Evolutionary conservation across 2,113 vertebrate species (phyloP), one percentile per base, ranked within the genome.

Genomic region (Plecturocebus donacophilus): DNA sequence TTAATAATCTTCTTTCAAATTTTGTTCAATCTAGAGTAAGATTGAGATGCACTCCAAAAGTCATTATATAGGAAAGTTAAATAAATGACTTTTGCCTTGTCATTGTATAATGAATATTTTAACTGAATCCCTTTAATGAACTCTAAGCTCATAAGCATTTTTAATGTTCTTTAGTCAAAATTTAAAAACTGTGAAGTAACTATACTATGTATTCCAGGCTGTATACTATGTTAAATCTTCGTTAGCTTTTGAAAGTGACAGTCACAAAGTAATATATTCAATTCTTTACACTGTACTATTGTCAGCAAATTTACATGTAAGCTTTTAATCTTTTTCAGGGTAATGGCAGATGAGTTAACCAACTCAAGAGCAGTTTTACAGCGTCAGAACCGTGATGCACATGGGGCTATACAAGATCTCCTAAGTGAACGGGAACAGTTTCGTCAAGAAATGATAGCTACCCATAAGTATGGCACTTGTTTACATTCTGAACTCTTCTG

Each of bases 331-430:
- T 97, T 87, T 91, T 98, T 23, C 98, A 99, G 99, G 96, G 99
- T 99, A 21, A 99, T 99, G 99, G 99, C 99, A n/a, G 99, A 99
- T 90, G 99, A 99, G 94, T 96, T 99, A 95, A 99, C 99, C 35
- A 99, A 99, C 47, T 98, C 99, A 97, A 99, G 99, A 98, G 98
- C 99, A 70, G 97, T 98, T 97, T 98, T 99, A 30, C 99, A 99
- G 97, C 99, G 99, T 45, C 99, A 99, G 81, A 99, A 98, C 77
- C 99, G 99, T 87, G 99, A 99, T 66, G 99, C 99, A 14, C 99
- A 99, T 94, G 99, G 99, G 58, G 99, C 99, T 4, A 99, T 99
- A 85, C 99, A 99, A 93, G 99, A 99, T 97, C 99, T 99, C 92
- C 98, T 99, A 97, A 98, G 98, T 30, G 99, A 99, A 97, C 99